These are phyloP conservation scores for Boleophthalmus pectinirostris DNA, from an alignment of 2,113 vertebrate genomes.

Conservation along the genomic window DNA sequence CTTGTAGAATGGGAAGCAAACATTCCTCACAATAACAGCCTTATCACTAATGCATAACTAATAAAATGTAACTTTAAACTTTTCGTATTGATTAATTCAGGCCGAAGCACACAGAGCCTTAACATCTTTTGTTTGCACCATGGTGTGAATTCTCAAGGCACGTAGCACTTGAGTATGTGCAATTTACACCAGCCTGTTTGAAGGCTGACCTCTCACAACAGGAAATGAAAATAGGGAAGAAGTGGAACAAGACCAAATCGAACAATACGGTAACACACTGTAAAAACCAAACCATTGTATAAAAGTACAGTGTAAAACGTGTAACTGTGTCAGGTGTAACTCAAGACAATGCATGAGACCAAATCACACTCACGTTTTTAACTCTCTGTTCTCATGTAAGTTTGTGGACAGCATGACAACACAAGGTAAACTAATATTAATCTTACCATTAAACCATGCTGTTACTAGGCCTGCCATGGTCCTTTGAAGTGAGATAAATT, in stretches of 20 bases:
- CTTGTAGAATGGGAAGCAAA: neutral
- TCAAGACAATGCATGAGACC: neutral
- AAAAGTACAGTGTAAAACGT: neutral
- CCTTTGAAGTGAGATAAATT: too few relatives aligned
- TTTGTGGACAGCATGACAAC: neutral
- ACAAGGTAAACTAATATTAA: neutral
- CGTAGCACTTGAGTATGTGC: conserved; percentile 14
- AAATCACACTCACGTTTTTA: neutral
- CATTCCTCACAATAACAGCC: neutral
- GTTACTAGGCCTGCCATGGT: too few relatives aligned
- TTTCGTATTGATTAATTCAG: neutral
- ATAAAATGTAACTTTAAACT: neutral
- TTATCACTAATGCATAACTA: conserved; percentile 1
- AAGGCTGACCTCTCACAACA: conserved; percentile 26
- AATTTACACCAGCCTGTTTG: neutral
- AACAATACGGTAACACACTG: conserved; percentile 13
- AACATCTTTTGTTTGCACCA: neutral
- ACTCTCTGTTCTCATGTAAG: neutral
- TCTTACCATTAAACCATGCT: neutral
- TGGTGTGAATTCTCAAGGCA: neutral
- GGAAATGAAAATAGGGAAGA: conserved; percentile 62
- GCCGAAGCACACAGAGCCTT: neutral
- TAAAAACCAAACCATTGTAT: neutral
- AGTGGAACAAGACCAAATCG: conserved; percentile 54
- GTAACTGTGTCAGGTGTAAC: too few relatives aligned